Evolutionary conservation across 2,888 invertebrate species (phyloP).

Genomic region (Seira sanloemensis): DNA sequence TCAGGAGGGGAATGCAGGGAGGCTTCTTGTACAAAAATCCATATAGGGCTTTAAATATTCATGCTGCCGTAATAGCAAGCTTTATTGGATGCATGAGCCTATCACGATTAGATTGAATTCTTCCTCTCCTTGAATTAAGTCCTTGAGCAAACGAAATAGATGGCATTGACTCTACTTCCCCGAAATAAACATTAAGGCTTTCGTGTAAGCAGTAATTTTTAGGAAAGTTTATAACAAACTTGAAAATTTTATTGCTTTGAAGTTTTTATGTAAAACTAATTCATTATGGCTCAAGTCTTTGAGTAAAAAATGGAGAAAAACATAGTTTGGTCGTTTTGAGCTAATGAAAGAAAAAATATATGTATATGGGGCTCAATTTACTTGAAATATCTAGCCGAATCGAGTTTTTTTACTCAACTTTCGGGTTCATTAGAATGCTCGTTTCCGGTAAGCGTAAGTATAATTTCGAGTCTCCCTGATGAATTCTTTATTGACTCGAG

Average conservation of each 20-base stretch:
- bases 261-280: slow-evolving; percentile 10
- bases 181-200: background rate
- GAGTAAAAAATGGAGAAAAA: background rate
- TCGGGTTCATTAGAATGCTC: too few relatives aligned
- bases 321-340: background rate
- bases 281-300: background rate
- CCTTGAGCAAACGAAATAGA: background rate
- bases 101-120: slow-evolving; percentile 12
- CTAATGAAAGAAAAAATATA: too few relatives aligned
- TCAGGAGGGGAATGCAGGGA: too few relatives aligned
- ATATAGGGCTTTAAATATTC: background rate
- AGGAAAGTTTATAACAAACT: background rate
- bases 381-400: too few relatives aligned
- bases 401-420: too few relatives aligned
- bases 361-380: too few relatives aligned
- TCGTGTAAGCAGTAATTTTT: too few relatives aligned
- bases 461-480: too few relatives aligned
- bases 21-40: too few relatives aligned
- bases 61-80: background rate
- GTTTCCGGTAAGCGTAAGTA: too few relatives aligned
- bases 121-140: background rate
- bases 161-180: slow-evolving; percentile 10
- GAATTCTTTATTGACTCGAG: too few relatives aligned
- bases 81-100: slow-evolving; percentile 1
- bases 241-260: slow-evolving; percentile 9